Percentiles rank a stretch among this genome's conserved stretches.
These are phyloP conservation scores for Cyprinodon tularosa DNA, from an alignment of 2,113 vertebrate genomes.

Conservation along the genomic window DNA sequence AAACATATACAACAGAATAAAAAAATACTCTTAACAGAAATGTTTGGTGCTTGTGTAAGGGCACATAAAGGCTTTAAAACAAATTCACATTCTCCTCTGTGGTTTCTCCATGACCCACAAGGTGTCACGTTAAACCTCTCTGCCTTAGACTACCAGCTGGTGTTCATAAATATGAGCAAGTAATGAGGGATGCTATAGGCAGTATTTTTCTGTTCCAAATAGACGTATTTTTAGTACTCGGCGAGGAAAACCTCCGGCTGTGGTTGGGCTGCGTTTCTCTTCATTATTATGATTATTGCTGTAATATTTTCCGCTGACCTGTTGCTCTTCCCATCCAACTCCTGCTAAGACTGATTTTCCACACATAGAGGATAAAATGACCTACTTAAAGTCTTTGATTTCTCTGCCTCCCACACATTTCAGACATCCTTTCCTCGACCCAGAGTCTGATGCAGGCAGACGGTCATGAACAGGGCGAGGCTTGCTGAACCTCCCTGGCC, in stretches of 20 bases:
- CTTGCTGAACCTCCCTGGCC: slow-evolving; percentile 3
- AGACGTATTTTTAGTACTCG: slow-evolving; percentile 25
- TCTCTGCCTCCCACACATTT: not conserved
- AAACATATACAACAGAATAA: no score
- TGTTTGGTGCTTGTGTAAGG: no score
- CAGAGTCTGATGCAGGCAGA: not conserved
- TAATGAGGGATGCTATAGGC: not conserved
- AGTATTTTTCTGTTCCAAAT: not conserved
- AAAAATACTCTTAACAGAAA: no score
- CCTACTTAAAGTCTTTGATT: not conserved
- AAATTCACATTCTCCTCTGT: no score
- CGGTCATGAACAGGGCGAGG: slow-evolving; percentile 6
- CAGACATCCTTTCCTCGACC: not conserved
- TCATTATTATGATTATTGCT: slow-evolving; percentile 3
- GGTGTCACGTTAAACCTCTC: no score
- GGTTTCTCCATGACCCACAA: no score
- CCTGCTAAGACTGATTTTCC: no score
- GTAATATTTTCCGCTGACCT: not conserved
- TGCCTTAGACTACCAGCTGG: no score
- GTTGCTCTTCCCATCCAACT: slow-evolving; percentile 12
- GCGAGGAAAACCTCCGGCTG: slow-evolving; percentile 1
- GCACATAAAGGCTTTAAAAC: no score
- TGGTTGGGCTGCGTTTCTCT: slow-evolving; percentile 20
- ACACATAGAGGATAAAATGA: not conserved
- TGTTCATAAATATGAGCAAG: no score